Evolutionary conservation across 2,797 vertebrate species (phyloP).

Genomic region (Acropternis orthonyx): DNA sequence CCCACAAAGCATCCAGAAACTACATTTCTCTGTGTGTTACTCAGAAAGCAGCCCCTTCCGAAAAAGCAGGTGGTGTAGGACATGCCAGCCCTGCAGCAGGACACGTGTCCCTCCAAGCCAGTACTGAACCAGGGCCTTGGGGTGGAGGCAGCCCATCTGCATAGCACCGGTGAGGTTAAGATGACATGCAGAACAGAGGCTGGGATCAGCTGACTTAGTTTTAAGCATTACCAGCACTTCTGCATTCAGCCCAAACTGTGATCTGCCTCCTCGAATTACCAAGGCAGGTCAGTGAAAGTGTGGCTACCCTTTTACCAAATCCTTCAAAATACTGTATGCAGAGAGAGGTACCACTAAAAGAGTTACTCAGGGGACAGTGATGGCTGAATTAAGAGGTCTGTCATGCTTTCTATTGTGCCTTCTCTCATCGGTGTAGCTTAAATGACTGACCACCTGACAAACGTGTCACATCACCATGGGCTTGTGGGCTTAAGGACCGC

Average conservation of each 20-base stretch:
- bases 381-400: not conserved
- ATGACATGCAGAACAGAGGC: not conserved
- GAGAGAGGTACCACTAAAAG: not conserved
- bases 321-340: not conserved
- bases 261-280: conserved; percentile 6
- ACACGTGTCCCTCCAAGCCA: not conserved
- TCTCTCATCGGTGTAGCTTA: not conserved
- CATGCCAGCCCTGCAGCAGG: not conserved
- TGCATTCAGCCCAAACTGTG: not conserved
- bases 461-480: rapidly evolving
- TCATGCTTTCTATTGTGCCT: not conserved
- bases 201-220: not conserved
- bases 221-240: not conserved
- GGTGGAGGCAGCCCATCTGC: not conserved
- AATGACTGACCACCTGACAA: not conserved
- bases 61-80: not conserved
- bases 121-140: not conserved
- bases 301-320: not conserved
- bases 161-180: rapidly evolving
- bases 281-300: not conserved
- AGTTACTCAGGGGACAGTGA: not conserved
- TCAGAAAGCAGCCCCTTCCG: not conserved
- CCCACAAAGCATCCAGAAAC: not conserved
- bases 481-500: not conserved
- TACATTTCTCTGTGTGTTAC: not conserved